Evolutionary conservation across 2,888 invertebrate genomes (phyloP), one percentile per base, ranked within the genome.

Genomic region (Lochmaea capreae): DNA sequence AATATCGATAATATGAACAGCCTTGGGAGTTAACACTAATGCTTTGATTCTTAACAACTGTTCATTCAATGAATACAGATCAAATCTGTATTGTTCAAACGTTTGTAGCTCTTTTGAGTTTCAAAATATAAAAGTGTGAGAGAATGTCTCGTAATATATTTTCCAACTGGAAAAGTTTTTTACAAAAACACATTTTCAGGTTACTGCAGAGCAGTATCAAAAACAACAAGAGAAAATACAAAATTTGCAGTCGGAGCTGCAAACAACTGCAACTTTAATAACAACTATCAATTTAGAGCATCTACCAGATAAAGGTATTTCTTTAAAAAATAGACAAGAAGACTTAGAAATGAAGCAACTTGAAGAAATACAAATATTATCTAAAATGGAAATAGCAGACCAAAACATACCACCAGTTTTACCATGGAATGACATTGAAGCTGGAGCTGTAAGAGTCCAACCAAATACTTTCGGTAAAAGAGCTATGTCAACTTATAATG

Each of bases 401-500:
- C 79, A 74, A 68, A 87, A 86, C 43, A 9, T 42, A 9, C 22
- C 49, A 12, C 33, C 61, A 18, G 42, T 67, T 42, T 78, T 87
- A 5, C 83, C 89, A 0, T 91, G 91, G 91, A 89, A 90, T 1
- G 89, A 90, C 39, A 82, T 91, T 1, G 87, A 90, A 82, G 87
- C 88, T 42, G 89, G 87, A 76, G 88, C 90, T 70, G 87, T 88
- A 68, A 87, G 87, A 0, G 91, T 91, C 12, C 88, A 89, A 80
- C 91, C 91, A 0, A 85, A 87, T 70, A 90, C 90, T 84, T 89
- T 90, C 74, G 91, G 91, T 73, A 89, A 89, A 79, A 88, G 81
- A 79, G 94, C 94, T 1, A 87, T 94, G 88, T 89, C 90, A 49
- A 94, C 92, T 0, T 92, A 92, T 79, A 89, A 92, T 82, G 89